A percentile compares a stretch with the other conserved stretches of the same genome.
phyloP scores from a whole-genome alignment of 2,113 vertebrate genomes.

The Pseudopipra pipra region DNA sequence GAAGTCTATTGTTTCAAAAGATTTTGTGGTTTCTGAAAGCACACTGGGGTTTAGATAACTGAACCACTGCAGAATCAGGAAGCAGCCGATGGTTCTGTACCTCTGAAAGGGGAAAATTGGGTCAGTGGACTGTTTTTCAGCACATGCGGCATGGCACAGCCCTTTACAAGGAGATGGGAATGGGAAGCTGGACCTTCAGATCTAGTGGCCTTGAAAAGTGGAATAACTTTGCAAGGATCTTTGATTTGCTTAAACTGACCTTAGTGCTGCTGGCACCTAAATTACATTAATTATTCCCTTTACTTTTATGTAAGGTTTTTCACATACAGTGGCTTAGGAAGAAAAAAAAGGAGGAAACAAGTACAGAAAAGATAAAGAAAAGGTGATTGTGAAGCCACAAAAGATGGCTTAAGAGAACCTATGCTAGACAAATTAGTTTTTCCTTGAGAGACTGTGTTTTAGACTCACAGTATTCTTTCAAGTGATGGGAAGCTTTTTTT shows the following conservation, averaged over 20 bases:
- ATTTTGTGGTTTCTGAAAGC: conserved; percentile 9
- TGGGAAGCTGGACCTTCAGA: not conserved
- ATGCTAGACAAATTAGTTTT: not conserved
- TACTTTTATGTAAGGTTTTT: not conserved
- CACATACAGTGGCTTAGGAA: not conserved
- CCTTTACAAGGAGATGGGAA: not conserved
- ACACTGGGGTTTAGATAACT: not conserved
- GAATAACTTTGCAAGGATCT: not conserved
- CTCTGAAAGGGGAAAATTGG: not conserved
- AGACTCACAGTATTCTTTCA: not conserved
- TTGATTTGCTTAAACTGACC: not conserved
- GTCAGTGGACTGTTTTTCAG: not conserved
- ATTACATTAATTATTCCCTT: not conserved
- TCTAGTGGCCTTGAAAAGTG: not conserved
- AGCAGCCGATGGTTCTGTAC: not conserved
- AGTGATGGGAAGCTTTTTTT: not conserved
- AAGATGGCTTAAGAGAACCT: not conserved
- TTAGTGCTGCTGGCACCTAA: not conserved
- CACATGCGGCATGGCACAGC: not conserved
- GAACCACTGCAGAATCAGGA: not conserved
- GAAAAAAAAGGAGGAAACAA: too few species aligned
- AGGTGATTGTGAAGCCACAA: not conserved
- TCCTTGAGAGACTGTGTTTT: conserved; percentile 16
- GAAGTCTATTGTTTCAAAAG: not conserved
- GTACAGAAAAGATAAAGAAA: not conserved